Base-by-base conservation (phyloP, 1,140 invertebrate genomes). In the Drosophila novamexicana region DNA sequence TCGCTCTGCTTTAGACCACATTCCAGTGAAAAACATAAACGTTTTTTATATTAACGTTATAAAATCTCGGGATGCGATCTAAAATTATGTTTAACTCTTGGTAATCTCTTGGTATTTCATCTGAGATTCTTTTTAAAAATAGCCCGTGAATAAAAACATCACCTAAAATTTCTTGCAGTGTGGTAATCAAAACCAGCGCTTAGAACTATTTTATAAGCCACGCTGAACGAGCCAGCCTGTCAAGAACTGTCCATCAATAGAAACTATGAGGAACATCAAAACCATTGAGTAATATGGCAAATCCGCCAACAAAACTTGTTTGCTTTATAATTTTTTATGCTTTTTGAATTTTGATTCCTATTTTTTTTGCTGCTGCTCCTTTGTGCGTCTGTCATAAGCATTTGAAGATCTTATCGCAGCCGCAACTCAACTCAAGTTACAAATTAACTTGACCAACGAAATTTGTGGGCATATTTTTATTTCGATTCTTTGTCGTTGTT, bases 271-370 rank as follows among this genome's bases (percentile, higher is more conserved):
- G 72, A 63, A 63, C 76, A 84, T 84, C 44, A 83, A 82, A 68
- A 70, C 62, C 80, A 54, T 77, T 82, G 81, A 81, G 66, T 77
- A 75, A 85, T 81, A 76, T 85, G 50, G 70, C 80, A 84, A 80
- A 89, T 88, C 84, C 80, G 79, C 49, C 29, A 77, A 58, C 36
- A 56, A 89, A 88, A 88, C 84, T 67, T 75, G 84, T 88, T 88
- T 89, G 39, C 8, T 5, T 56, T 59, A 44, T 42, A 6, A 52
- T 29, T 42, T 34, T 42, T 40, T 54, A 54, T 8, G 53, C 16
- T n/a, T 18, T 58, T n/a, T 29, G 39, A 47, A 18, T 39, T 4
- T 34, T 29, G 18, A 47, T 47, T 14, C 18, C 47, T 65, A 9
- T 54, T 18, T 40, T 42, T 29, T 34, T 29, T 39, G 44, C 32